phyloP scores from a whole-genome alignment of 1,140 invertebrate species.

The Agrilus planipennis region DNA sequence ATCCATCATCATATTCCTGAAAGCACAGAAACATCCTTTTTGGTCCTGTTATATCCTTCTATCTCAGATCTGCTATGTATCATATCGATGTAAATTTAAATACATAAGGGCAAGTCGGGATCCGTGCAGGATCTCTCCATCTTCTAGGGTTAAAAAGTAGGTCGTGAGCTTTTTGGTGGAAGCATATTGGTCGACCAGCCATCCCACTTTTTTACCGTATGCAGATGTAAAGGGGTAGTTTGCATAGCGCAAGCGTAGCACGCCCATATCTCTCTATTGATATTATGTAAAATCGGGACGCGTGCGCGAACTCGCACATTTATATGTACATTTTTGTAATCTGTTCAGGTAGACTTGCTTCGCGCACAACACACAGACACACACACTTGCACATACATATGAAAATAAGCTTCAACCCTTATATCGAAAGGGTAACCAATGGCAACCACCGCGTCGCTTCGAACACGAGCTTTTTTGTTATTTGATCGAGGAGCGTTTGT shows the following conservation, averaged over 20 bases:
- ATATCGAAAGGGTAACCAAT: constrained; percentile 16
- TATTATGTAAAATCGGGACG: constrained; percentile 30
- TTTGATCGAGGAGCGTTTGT: too few species aligned
- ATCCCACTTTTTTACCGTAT: constrained; percentile 21
- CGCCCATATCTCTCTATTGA: constrained; percentile 32
- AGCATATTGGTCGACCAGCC: constrained; percentile 6
- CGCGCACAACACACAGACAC: too few species aligned
- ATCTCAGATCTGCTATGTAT: too few species aligned
- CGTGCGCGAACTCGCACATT: constrained; percentile 27
- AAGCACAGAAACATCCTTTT: too few species aligned
- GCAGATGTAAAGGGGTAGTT: constrained; percentile 30
- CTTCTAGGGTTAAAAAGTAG: too few species aligned
- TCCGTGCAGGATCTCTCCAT: too few species aligned
- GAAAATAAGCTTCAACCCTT: constrained; percentile 21
- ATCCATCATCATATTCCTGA: too few species aligned
- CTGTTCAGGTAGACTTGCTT: constrained; percentile 6
- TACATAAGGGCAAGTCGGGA: too few species aligned
- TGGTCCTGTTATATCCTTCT: too few species aligned
- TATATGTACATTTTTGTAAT: constrained; percentile 31
- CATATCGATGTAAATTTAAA: too few species aligned
- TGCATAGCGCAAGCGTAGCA: constrained; percentile 28
- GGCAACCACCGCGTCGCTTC: constrained; percentile 17
- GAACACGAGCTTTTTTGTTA: constrained; percentile 12
- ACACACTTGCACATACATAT: too few species aligned
- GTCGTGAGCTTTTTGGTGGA: too few species aligned